Evolutionary conservation across 2,113 vertebrate genomes (phyloP).

Genomic region (Amphiprion ocellaris): DNA sequence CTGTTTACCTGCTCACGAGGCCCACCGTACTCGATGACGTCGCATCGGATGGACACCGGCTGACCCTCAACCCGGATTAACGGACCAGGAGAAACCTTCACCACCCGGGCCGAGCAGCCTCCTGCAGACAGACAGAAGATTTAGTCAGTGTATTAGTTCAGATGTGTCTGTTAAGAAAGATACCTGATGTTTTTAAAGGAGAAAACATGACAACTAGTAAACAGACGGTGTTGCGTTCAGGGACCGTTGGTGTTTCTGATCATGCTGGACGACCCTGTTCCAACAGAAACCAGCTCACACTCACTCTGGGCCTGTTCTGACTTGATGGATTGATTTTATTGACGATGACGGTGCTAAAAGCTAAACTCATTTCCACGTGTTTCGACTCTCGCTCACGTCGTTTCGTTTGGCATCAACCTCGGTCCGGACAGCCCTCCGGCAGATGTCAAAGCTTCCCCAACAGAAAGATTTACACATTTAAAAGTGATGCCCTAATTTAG

Average conservation of each 20-base stretch:
- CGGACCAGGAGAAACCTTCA: conserved; percentile 88
- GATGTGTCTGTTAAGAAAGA: too few relatives aligned
- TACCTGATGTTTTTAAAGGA: too few relatives aligned
- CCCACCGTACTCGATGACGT: conserved; percentile 90
- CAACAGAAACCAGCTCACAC: neutral
- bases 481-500: neutral
- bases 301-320: conserved; percentile 6
- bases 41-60: conserved; percentile 89
- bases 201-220: too few relatives aligned
- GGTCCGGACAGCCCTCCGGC: neutral
- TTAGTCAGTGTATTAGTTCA: neutral
- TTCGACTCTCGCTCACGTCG: neutral
- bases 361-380: neutral
- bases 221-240: too few relatives aligned
- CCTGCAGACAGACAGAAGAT: conserved; percentile 64
- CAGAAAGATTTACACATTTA: neutral
- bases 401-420: neutral
- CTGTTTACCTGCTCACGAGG: conserved; percentile 89
- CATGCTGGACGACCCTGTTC: too few relatives aligned
- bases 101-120: conserved; percentile 86
- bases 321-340: conserved; percentile 11
- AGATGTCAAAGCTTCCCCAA: neutral
- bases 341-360: neutral
- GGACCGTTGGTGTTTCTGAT: too few relatives aligned
- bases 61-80: conserved; percentile 91